These are phyloP conservation scores for Ophion ventricosus DNA, from an alignment of 2,888 invertebrate genomes.

Conservation along the genomic window DNA sequence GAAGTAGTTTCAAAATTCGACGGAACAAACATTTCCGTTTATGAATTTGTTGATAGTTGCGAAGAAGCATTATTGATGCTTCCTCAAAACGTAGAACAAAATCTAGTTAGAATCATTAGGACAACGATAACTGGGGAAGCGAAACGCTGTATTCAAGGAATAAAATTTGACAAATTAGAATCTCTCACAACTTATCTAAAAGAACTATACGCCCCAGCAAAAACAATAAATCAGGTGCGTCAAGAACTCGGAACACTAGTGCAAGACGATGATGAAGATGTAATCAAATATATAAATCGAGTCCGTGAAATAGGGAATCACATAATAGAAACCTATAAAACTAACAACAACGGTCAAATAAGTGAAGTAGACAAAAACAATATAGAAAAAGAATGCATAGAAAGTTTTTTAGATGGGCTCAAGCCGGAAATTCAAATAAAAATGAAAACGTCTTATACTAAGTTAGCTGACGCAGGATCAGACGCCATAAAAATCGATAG, in stretches of 20 bases:
- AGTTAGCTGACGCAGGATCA: conserved; percentile 3
- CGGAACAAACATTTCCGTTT: conserved; percentile 43
- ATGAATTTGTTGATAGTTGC: conserved; percentile 42
- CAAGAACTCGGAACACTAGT: conserved; percentile 30
- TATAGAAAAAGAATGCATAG: conserved; percentile 22
- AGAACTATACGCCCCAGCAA: conserved; percentile 30
- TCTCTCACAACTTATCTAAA: conserved; percentile 6
- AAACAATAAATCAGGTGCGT: conserved; percentile 3
- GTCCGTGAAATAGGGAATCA: conserved; percentile 40
- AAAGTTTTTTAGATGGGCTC: conserved; percentile 40
- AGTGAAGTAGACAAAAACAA: not conserved
- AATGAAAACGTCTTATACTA: conserved; percentile 1
- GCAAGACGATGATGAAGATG: conserved; percentile 23
- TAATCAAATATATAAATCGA: conserved; percentile 36
- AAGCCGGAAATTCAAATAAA: conserved; percentile 26
- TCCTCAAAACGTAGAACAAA: conserved; percentile 18
- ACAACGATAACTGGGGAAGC: conserved; percentile 28
- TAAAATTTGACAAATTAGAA: conserved; percentile 4
- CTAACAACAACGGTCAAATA: not conserved
- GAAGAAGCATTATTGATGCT: conserved; percentile 26
- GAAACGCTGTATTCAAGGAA: conserved; percentile 22
- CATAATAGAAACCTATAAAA: conserved; percentile 7
- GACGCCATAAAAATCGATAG: conserved; percentile 30
- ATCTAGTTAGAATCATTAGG: conserved; percentile 32
- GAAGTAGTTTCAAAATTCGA: conserved; percentile 42